Conservation (phyloP, 2,888 invertebrate species). For the Tenodera sinensis region DNA sequence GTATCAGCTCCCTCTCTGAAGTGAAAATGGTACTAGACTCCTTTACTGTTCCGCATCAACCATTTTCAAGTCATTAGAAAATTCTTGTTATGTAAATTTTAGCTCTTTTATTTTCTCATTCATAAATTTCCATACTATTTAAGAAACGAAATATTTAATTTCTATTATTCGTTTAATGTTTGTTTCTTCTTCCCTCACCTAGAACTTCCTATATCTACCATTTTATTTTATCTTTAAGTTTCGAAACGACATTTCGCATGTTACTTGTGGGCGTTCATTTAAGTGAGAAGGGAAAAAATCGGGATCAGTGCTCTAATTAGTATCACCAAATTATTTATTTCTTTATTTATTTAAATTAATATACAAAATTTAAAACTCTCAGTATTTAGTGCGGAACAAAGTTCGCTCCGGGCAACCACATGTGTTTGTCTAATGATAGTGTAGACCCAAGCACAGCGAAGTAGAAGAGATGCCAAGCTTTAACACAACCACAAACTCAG, state of each 20-base stretch:
- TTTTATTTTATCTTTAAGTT: not conserved
- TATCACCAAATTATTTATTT: not conserved
- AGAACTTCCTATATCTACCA: not conserved
- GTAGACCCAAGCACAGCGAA: too few species aligned
- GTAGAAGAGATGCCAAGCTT: too few species aligned
- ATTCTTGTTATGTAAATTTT: constrained; percentile 4
- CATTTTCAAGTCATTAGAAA: constrained; percentile 21
- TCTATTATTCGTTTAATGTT: not conserved
- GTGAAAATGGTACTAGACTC: constrained; percentile 52
- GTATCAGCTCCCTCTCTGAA: constrained; percentile 58
- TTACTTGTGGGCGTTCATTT: constrained; percentile 11
- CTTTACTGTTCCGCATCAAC: constrained; percentile 32
- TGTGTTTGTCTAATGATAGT: too few species aligned
- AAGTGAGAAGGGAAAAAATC: not conserved
- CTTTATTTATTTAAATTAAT: too few species aligned
- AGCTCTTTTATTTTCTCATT: not conserved
- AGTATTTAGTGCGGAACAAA: too few species aligned
- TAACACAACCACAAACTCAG: too few species aligned
- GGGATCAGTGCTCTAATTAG: not conserved
- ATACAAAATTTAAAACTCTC: too few species aligned
- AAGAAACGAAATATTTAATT: not conserved
- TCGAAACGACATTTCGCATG: constrained; percentile 10
- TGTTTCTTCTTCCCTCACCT: not conserved
- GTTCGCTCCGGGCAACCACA: too few species aligned
- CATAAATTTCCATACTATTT: not conserved